These are phyloP conservation scores for Himalopsyche tibetana DNA, from an alignment of 2,888 invertebrate species.

Conservation along the genomic window DNA sequence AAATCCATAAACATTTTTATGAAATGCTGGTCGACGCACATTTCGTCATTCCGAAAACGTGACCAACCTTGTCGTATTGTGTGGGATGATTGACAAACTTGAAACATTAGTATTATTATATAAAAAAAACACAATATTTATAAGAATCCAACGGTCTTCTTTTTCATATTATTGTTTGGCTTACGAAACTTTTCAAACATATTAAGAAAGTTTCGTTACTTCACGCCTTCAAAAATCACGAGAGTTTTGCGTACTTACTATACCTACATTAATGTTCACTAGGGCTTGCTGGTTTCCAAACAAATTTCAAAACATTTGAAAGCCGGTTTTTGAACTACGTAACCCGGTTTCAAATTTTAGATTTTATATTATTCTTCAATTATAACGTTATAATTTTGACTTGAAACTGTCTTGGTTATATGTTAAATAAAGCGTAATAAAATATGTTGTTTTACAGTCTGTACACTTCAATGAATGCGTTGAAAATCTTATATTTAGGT, in stretches of 20 bases:
- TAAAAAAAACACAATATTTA: background rate
- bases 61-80: background rate
- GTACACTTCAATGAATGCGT: no score
- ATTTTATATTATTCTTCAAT: no score
- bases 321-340: no score
- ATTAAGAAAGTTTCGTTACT: conserved; percentile 34
- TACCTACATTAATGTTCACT: background rate
- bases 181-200: background rate
- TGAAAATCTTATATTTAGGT: no score
- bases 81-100: conserved; percentile 29
- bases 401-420: no score
- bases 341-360: no score
- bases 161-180: conserved; percentile 16
- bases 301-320: no score
- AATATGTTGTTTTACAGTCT: no score
- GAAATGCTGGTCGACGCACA: background rate
- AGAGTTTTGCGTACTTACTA: background rate
- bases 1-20: conserved; percentile 33
- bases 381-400: no score
- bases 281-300: no score
- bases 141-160: background rate
- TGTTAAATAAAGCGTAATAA: no score
- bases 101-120: background rate
- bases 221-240: conserved; percentile 17
- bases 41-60: conserved; percentile 2